Evolutionary conservation across 2,797 vertebrate species (phyloP).

Genomic region (Ceryle rudis): DNA sequence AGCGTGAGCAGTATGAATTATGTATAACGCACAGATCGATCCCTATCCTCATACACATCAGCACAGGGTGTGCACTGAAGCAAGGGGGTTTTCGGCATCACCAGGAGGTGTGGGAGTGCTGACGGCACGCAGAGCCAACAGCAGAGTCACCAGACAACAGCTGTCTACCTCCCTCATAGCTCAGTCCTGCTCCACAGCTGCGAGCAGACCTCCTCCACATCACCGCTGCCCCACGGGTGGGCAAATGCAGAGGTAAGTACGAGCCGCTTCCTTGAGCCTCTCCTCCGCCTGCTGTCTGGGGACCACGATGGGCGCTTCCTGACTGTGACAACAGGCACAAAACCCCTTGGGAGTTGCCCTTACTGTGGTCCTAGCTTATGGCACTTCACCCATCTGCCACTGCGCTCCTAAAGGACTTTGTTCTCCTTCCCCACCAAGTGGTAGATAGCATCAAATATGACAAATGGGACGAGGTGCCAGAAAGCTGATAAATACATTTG

Average conservation of each 20-base stretch:
- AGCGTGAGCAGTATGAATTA: background rate
- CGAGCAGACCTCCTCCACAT: background rate
- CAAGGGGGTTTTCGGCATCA: rapidly evolving
- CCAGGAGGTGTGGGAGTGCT: background rate
- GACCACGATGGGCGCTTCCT: rapidly evolving
- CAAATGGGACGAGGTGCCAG: constrained; percentile 75
- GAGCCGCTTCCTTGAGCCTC: rapidly evolving
- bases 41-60: rapidly evolving
- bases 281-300: background rate
- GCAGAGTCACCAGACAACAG: background rate
- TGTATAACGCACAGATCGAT: background rate
- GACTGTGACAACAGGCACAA: background rate
- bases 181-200: background rate
- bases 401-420: background rate
- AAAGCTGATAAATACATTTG: constrained; percentile 78
- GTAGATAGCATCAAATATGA: constrained; percentile 58
- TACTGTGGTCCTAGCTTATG: background rate
- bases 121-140: background rate
- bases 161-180: background rate
- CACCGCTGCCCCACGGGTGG: background rate
- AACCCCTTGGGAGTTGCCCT: background rate
- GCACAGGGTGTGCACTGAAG: background rate
- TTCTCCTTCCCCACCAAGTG: background rate
- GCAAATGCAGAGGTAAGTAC: rapidly evolving
- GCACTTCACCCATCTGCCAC: background rate